phyloP scores from a whole-genome alignment of 2,888 invertebrate species.

The Dexiosoma caninum region DNA sequence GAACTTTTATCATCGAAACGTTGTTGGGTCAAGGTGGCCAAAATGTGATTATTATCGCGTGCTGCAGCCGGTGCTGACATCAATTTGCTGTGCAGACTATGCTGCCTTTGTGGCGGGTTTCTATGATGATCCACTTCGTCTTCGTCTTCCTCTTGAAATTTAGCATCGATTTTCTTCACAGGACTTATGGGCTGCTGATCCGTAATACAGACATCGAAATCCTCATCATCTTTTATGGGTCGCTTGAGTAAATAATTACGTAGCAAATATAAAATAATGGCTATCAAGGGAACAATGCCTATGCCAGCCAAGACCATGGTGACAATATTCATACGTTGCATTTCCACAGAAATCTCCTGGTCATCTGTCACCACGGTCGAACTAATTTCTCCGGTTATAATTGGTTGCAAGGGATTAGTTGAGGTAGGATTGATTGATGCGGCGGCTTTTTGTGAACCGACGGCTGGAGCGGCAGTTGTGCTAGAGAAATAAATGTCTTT shows the following conservation, averaged over 20 bases:
- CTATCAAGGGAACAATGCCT: conserved; percentile 81
- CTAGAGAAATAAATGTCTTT: conserved; percentile 44
- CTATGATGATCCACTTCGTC: conserved; percentile 68
- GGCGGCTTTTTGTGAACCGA: conserved; percentile 6
- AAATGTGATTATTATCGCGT: conserved; percentile 57
- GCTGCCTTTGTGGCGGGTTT: conserved; percentile 46
- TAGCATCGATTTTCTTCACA: conserved; percentile 74
- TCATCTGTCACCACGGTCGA: conserved; percentile 71
- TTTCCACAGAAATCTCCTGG: conserved; percentile 80
- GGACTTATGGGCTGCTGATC: conserved; percentile 79
- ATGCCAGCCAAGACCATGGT: conserved; percentile 82
- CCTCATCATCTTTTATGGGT: conserved; percentile 78
- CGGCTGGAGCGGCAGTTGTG: background rate
- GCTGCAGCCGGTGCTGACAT: conserved; percentile 35
- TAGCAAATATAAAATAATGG: conserved; percentile 80
- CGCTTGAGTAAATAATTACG: conserved; percentile 80
- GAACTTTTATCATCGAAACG: conserved; percentile 74
- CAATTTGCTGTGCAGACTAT: conserved; percentile 49
- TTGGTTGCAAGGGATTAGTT: conserved; percentile 32
- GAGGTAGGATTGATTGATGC: background rate
- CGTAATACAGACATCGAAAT: conserved; percentile 82
- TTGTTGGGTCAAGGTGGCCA: conserved; percentile 53
- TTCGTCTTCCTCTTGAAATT: conserved; percentile 66
- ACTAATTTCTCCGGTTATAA: conserved; percentile 66
- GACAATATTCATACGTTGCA: conserved; percentile 81